phyloP scores from a whole-genome alignment of 2,888 invertebrate genomes.

The Celastrina argiolus region DNA sequence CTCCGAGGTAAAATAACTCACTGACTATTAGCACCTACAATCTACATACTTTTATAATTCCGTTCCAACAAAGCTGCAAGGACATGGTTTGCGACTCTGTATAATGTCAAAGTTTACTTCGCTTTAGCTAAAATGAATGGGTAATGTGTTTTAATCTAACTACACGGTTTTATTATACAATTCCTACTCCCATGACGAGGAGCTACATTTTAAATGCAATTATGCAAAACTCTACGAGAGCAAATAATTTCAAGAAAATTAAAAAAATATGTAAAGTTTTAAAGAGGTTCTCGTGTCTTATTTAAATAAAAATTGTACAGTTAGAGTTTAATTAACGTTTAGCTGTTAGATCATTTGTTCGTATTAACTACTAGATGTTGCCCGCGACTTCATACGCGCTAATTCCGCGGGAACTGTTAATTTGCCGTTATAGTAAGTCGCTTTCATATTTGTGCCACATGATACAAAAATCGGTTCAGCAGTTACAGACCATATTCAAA shows the following conservation, averaged over 20 bases:
- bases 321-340: too few species aligned
- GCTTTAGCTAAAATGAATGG: neutral
- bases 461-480: too few species aligned
- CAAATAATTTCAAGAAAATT: neutral
- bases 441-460: too few species aligned
- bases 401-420: too few species aligned
- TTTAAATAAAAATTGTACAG: too few species aligned
- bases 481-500: too few species aligned
- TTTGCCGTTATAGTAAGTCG: too few species aligned
- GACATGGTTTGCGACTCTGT: constrained; percentile 2
- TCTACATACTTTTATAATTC: neutral
- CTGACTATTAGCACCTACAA: too few species aligned
- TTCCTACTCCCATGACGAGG: neutral
- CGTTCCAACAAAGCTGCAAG: neutral
- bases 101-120: constrained; percentile 2
- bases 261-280: neutral
- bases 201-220: neutral
- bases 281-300: neutral
- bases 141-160: constrained; percentile 2
- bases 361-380: too few species aligned
- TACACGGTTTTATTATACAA: neutral
- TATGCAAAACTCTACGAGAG: neutral
- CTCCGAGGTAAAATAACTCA: too few species aligned
- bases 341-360: too few species aligned
- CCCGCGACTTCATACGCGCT: too few species aligned